Conservation (phyloP, 2,888 invertebrate species). For the Mythimna pallens region DNA sequence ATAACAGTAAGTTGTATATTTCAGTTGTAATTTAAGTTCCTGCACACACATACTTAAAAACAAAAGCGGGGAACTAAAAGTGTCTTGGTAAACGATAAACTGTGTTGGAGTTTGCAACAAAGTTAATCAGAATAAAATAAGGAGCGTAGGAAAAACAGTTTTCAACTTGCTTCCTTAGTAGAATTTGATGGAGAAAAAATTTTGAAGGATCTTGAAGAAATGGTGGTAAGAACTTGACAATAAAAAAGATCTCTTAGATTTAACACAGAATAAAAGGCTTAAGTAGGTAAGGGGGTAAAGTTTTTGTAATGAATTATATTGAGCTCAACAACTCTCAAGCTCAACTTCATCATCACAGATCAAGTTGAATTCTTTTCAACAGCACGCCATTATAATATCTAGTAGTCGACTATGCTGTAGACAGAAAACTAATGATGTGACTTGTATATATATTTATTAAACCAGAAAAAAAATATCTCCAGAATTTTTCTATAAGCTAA, state of each 20-base stretch:
- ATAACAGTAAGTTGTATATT: neutral
- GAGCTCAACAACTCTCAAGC: too few species aligned
- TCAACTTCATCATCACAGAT: too few species aligned
- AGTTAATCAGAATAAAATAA: slow-evolving; percentile 55
- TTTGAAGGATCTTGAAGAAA: neutral
- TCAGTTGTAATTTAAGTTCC: slow-evolving; percentile 10
- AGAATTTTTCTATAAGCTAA: too few species aligned
- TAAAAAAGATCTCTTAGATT: too few species aligned
- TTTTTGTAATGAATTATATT: too few species aligned
- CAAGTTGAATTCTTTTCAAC: too few species aligned
- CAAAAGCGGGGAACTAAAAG: slow-evolving; percentile 35
- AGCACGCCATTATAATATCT: too few species aligned
- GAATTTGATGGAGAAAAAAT: slow-evolving; percentile 8
- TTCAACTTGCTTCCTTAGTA: slow-evolving; percentile 17
- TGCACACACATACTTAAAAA: slow-evolving; percentile 3
- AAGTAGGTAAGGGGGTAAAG: too few species aligned
- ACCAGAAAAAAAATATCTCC: too few species aligned
- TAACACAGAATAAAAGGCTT: too few species aligned
- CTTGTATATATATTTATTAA: too few species aligned
- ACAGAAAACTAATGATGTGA: too few species aligned
- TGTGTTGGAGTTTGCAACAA: slow-evolving; percentile 50
- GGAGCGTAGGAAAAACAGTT: slow-evolving; percentile 22
- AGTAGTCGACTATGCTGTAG: neutral
- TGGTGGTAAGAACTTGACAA: neutral
- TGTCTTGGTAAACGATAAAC: slow-evolving; percentile 44